Evolutionary conservation across 2,113 vertebrate species (phyloP), one percentile per base, ranked within the genome.

Genomic region (Chamaetylas fuelleborni): DNA sequence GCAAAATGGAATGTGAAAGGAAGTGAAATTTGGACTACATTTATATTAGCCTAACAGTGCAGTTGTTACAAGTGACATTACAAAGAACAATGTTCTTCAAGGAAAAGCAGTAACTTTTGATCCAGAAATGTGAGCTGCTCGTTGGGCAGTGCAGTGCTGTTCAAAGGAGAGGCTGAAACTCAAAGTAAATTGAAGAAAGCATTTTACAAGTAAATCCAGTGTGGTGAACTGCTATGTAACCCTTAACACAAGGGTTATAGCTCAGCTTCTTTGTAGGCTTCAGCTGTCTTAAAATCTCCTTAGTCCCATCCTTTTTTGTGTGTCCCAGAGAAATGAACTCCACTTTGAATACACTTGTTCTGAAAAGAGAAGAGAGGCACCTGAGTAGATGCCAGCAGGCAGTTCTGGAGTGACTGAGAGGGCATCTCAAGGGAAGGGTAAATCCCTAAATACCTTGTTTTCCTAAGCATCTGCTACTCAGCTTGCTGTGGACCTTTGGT

Each of bases 21-120:
- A 96, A 94, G 82, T 86, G 66, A 92, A 85, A 93, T 90, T 95
- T 94, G 67, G 61, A 73, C 45, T 90, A 26, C n/a, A 48, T 84
- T 93, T 92, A 34, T 26, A 2, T 94, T 84, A 82, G 25, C 29
- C 60, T 81, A 70, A 72, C 9, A 36, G 43, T 26, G 69, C 74
- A 64, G 13, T 81, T 90, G 61, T 95, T 92, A 69, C 20, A 83
- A 89, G 25, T 91, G 67, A 69, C 66, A 79, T 76, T 50, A 85
- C 66, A 54, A 92, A 81, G 57, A 85, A 38, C 19, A 87, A 6
- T 60, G 11, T 84, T 86, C 48, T 78, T 91, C 25, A 47, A 66
- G 73, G 43, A 77, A 62, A n/a, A 66, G 76, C 62, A 78, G 31
- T 25, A 43, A 36, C 29, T 74, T 92, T 86, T 56, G 29, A 31